Conservation (phyloP, 2,888 invertebrate genomes). For the Euphydryas editha region DNA sequence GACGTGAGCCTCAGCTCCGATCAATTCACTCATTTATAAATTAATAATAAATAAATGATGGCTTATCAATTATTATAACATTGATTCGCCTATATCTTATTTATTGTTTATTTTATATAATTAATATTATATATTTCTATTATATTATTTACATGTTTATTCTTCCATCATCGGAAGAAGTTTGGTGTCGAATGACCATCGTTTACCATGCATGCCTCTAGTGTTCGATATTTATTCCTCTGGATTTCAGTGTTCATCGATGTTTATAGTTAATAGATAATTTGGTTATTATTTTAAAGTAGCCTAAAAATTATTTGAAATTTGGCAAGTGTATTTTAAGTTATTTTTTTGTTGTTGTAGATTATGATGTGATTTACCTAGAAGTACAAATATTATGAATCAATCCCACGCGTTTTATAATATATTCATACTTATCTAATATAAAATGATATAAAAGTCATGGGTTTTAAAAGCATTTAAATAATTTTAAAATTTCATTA, state of each 20-base stretch:
- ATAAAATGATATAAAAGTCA: not conserved
- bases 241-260: not conserved
- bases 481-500: not conserved
- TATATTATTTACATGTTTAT: not conserved
- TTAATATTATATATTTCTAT: not conserved
- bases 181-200: not conserved
- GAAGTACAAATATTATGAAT: conserved; percentile 34
- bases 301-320: not conserved
- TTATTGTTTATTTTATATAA: not conserved
- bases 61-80: not conserved
- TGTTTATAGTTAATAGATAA: not conserved
- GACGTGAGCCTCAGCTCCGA: conserved; percentile 70
- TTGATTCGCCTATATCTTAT: not conserved
- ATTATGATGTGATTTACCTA: conserved; percentile 35
- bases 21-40: conserved; percentile 69
- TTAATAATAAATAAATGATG: not conserved
- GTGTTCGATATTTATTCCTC: conserved; percentile 1
- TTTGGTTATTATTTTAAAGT: not conserved
- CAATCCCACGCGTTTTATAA: not conserved
- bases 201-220: conserved; percentile 8
- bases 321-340: conserved; percentile 5
- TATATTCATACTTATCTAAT: not conserved
- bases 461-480: not conserved
- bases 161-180: not conserved
- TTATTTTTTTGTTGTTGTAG: conserved; percentile 17